Base-by-base conservation (phyloP, 2,113 vertebrate species). In the Sebastes schlegelii region DNA sequence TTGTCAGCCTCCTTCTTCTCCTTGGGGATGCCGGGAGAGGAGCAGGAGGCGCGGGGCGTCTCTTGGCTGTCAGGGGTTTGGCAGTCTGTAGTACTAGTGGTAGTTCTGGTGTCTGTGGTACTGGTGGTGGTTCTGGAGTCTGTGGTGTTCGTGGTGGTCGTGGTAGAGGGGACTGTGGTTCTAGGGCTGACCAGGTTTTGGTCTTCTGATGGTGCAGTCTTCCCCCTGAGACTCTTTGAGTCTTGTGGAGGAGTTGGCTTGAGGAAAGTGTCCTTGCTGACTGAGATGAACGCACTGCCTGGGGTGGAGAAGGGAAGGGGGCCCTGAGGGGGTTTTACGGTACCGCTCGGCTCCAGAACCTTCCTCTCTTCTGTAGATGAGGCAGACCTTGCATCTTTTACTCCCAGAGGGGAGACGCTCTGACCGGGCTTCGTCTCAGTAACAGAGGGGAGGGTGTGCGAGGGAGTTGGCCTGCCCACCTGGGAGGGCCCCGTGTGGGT, bases 221-320 rank as follows among this genome's bases (percentile, higher is more conserved):
- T 88, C 3, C 17, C 74, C 69, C 57, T 63, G 46, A 57, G 34
- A 42, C 34, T 86, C 74, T 83, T 92, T 4, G 60, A 57, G 54
- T 92, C 92, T 19, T 23, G 68, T 1, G 91, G 80, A 11, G 93
- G 90, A 3, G 66, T 12, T 0, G 93, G 93, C 80, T 90, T 95
- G 34, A 92, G 87, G 77, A 93, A 93, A 0, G 82, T 74, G 66
- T 95, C 94, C 72, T 92, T 94, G 86, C 85, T 80, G 64, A 95
- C 92, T 1, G 93, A 94, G 79, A 92, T 95, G 90, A 95, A 95
- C 0, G 95, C 95, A 51, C 95, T 95, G 88, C 95, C 94, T 1
- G 93, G 92, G 8, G 94, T 95, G 78, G 94, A 91, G 87, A 95
- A 96, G 45, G 91, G 81, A 5, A 89, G 86, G n/a, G 92, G 84